Evolutionary conservation across 2,888 invertebrate genomes (phyloP), one percentile per base, ranked within the genome.

Genomic region (Agrilus cyanescens): DNA sequence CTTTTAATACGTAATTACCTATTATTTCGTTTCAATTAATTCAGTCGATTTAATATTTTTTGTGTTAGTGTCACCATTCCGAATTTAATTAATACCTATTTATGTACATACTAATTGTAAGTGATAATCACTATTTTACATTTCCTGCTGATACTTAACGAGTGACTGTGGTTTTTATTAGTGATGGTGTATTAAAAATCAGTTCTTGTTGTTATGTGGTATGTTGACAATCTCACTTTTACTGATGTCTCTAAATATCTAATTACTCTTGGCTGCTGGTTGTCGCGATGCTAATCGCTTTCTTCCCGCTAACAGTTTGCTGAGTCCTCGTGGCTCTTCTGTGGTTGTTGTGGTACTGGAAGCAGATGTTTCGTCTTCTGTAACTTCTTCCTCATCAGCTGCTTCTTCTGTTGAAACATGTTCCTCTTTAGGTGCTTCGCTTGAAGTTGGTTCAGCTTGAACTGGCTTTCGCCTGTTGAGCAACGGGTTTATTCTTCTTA

Each of bases 241-340:
- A 35, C 34, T 25, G 25, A 25, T 25, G 10, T 10, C 25, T 43
- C 38, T 38, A 39, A 48, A 38, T 70, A 63, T 45, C 40, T 48
- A 46, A 34, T 52, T n/a, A n/a, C n/a, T 50, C 34, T 46, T 42
- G 31, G 72, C 72, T 50, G 73, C 76, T 3, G 75, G 76, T 51
- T 73, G 73, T 59, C 77, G 66, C 32, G 70, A 60, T 20, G 76
- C 74, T 55, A 83, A 70, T 60, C 84, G 76, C 57, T 78, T 72
- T 52, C 85, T 70, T 37, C 82, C 76, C 3, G 82, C 82, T 37
- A 85, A 68, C 29, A 85, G 70, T 32, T 83, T 80, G 54, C 73
- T 74, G 1, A 82, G 66, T 0, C 82, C 82, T 46, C 76, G 71
- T 25, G 82, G 74, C 43, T 67, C 66, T 51, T 66, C 66, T 1